These are phyloP conservation scores for Bombylius discolor DNA, from an alignment of 2,888 invertebrate genomes.

Conservation along the genomic window DNA sequence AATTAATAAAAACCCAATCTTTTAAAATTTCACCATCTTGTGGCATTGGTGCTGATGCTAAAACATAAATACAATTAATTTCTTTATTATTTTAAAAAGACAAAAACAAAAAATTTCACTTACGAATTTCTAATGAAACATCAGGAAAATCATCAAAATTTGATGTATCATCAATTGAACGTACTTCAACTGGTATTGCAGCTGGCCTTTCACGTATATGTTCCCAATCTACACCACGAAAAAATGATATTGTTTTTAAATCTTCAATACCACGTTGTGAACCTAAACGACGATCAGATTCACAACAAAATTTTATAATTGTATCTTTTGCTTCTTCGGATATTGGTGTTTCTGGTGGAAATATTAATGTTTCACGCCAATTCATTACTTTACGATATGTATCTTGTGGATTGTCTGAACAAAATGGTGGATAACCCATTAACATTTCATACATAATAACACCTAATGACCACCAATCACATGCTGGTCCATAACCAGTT, in stretches of 20 bases:
- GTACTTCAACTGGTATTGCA: slow-evolving; percentile 93
- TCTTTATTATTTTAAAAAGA: neutral
- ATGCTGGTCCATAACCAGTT: slow-evolving; percentile 94
- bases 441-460: slow-evolving; percentile 99
- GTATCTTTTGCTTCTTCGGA: slow-evolving; percentile 95
- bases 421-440: slow-evolving; percentile 99
- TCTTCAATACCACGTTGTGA: slow-evolving; percentile 86
- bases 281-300: slow-evolving; percentile 84
- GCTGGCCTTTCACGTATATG: slow-evolving; percentile 97
- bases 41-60: slow-evolving; percentile 74
- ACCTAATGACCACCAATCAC: slow-evolving; percentile 99
- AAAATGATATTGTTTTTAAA: slow-evolving; percentile 84
- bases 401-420: slow-evolving; percentile 68
- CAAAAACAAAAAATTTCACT: slow-evolving; percentile 39
- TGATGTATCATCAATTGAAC: slow-evolving; percentile 98
- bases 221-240: slow-evolving; percentile 97
- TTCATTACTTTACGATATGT: slow-evolving; percentile 84
- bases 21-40: slow-evolving; percentile 90
- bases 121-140: slow-evolving; percentile 96
- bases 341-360: slow-evolving; percentile 98
- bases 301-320: slow-evolving; percentile 92
- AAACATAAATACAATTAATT: slow-evolving; percentile 20
- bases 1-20: slow-evolving; percentile 99
- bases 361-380: slow-evolving; percentile 95
- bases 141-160: slow-evolving; percentile 99